Evolutionary conservation across 2,888 invertebrate species (phyloP).

Genomic region (Maniola hyperantus): DNA sequence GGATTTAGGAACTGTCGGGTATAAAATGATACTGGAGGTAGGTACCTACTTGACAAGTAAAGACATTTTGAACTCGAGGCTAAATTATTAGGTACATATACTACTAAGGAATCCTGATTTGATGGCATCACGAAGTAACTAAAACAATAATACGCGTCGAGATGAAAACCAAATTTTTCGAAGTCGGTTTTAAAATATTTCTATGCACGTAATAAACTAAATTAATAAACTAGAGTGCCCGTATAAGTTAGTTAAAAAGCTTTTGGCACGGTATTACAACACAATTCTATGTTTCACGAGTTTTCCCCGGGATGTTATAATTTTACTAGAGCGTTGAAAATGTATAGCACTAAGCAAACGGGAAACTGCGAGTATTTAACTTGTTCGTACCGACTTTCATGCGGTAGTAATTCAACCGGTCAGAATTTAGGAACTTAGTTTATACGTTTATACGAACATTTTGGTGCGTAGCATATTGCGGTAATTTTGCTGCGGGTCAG

Average conservation of each 20-base stretch:
- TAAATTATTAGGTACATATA: no score
- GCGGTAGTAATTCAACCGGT: not conserved
- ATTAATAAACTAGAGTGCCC: not conserved
- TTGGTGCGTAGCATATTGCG: not conserved
- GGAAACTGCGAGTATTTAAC: not conserved
- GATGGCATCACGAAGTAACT: no score
- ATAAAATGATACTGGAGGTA: no score
- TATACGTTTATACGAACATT: not conserved
- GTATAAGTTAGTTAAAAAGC: conserved; percentile 12
- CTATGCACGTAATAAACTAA: no score
- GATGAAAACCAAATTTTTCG: no score
- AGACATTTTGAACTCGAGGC: no score
- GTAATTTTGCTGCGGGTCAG: not conserved
- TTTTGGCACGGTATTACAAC: conserved; percentile 13
- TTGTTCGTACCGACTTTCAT: not conserved
- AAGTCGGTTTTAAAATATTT: no score
- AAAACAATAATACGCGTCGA: no score
- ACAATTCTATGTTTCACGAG: not conserved
- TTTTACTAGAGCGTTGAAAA: conserved; percentile 1
- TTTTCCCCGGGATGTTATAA: not conserved
- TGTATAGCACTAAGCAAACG: not conserved
- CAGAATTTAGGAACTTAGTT: not conserved
- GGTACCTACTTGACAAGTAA: no score
- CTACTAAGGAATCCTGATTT: no score
- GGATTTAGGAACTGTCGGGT: no score